These are phyloP conservation scores for Tipula lateralis DNA, from an alignment of 2,888 invertebrate species.

Conservation along the genomic window DNA sequence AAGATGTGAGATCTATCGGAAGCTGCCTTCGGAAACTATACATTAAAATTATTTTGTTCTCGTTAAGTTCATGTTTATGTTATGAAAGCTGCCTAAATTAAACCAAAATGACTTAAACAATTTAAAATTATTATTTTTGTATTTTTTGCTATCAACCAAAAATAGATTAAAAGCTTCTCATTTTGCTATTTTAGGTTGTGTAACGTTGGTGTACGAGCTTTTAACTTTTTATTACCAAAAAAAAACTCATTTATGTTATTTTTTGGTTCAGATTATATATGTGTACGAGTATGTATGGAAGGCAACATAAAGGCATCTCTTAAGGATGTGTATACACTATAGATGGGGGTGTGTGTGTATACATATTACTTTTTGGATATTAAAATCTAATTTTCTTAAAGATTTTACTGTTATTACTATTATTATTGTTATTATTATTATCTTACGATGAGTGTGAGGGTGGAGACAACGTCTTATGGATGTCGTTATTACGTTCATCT, in stretches of 20 bases:
- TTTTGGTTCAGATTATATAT: not conserved
- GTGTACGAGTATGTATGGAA: not conserved
- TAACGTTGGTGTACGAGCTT: not conserved
- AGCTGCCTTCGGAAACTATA: not conserved
- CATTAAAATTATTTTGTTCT: not conserved
- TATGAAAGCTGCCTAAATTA: not conserved
- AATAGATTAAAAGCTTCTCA: not conserved
- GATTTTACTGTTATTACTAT: not conserved
- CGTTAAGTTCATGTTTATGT: not conserved
- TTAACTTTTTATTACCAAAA: not conserved
- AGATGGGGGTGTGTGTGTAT: not conserved
- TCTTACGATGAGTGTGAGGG: not conserved
- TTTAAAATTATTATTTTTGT: not conserved
- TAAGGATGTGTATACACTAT: not conserved
- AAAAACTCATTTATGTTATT: not conserved
- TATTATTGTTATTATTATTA: not conserved
- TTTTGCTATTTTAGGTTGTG: not conserved
- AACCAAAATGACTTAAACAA: not conserved
- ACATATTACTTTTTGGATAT: not conserved
- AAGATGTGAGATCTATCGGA: not conserved
- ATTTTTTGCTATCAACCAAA: not conserved
- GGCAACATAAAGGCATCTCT: not conserved
- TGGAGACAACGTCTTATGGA: not conserved
- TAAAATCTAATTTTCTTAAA: slow-evolving; percentile 13
- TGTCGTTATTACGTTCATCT: not conserved